Base-by-base conservation (phyloP, 2,888 invertebrate species). In the Leptopilina syphax region DNA sequence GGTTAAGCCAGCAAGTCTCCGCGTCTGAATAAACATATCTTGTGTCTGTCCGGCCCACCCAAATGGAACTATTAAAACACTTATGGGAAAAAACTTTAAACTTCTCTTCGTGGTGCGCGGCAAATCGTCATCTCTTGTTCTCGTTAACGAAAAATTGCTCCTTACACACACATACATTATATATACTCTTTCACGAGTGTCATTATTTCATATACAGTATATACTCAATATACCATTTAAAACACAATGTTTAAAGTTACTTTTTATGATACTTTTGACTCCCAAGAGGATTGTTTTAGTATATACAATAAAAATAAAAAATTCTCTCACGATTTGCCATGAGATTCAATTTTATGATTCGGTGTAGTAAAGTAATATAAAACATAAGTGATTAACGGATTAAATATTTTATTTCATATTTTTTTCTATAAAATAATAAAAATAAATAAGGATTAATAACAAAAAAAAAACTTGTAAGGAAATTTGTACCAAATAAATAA, bases 1-100 rank as follows among this genome's bases (percentile, higher is more conserved):
- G 87, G 87, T 87, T 85, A 85, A 87, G 87, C 85, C 87, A 85
- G 86, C 87, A 86, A 83, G 82, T 86, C 89, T 87, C 86, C 83
- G 86, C 86, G 87, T 89, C 91, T 91, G 90, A 90, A 90, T 90
- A 91, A 91, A 91, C 91, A 91, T 89, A 91, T 91, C 89, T 83
- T 84, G 87, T 90, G 88, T 89, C 90, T 89, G 88, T 80, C 83
- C 82, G 84, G 91, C 88, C 91, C 91, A 91, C 91, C 91, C 91
- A 90, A 88, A 86, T 84, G 85, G 85, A 83, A 86, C 88, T 88
- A 90, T 90, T 89, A 90, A 90, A 91, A 90, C 88, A 85, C 89
- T 90, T 90, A 90, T 89, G 87, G 86, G 88, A 88, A 88, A 90
- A 90, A 80, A 80, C 79, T 50, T 44, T 44, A 27, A 70, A 77